Conservation (phyloP, 2,797 vertebrate species). For the Peromyscus nudipes region DNA sequence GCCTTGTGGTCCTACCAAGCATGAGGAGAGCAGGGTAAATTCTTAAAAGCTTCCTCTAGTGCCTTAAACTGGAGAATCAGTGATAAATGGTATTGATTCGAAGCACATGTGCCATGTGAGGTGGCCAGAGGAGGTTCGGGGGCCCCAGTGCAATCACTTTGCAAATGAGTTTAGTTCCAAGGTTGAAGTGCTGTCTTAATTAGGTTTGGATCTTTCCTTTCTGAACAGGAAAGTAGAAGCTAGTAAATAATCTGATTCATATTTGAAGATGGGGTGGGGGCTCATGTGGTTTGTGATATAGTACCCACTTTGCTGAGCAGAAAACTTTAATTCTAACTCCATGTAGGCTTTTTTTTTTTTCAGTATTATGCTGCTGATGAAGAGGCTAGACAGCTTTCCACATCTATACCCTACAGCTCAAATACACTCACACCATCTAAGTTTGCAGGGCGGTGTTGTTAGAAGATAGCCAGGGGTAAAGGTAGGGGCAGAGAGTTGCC, state of each 20-base stretch:
- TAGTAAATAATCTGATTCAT: conserved; percentile 60
- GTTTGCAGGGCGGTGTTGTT: background rate
- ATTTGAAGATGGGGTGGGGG: conserved; percentile 37
- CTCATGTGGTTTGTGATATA: background rate
- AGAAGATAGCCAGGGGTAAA: background rate
- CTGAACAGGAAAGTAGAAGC: background rate
- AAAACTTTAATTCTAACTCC: background rate
- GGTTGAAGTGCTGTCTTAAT: conserved; percentile 61
- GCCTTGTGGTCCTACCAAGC: background rate
- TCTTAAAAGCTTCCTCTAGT: background rate
- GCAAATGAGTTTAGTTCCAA: conserved; percentile 54
- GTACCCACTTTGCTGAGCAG: background rate
- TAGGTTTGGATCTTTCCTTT: conserved; percentile 42
- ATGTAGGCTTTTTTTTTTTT: background rate
- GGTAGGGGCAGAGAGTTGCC: too few species aligned
- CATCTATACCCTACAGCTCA: background rate
- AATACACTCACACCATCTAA: background rate
- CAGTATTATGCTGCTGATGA: background rate
- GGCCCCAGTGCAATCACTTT: background rate
- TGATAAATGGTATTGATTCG: background rate
- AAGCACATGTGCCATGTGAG: background rate
- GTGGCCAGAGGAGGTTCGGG: background rate
- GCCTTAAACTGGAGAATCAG: background rate
- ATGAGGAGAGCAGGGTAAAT: background rate
- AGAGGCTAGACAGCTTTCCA: background rate